Evolutionary conservation across 2,888 invertebrate genomes (phyloP).

Genomic region (Drosophila vallismaia): DNA sequence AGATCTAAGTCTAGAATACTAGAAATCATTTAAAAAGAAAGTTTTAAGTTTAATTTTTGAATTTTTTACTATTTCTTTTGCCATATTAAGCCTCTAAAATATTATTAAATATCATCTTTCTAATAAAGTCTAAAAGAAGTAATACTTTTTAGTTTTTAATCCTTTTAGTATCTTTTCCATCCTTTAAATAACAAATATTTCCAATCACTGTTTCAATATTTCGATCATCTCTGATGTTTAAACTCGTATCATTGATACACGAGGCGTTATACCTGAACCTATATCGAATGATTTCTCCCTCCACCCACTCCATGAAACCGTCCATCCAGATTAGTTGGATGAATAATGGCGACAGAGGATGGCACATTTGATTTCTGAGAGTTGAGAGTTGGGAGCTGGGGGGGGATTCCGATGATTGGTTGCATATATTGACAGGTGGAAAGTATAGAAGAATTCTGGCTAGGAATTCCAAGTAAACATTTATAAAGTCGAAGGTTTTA

Average conservation of each 20-base stretch:
- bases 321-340: slow-evolving; percentile 35
- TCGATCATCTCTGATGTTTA: not conserved
- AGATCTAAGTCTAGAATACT: too few species aligned
- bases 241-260: slow-evolving; percentile 4
- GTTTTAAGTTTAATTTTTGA: too few species aligned
- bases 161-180: too few species aligned
- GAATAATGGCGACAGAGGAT: slow-evolving; percentile 33
- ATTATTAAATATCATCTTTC: too few species aligned
- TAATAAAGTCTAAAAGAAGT: too few species aligned
- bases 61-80: too few species aligned
- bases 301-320: not conserved
- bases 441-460: too few species aligned
- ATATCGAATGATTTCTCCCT: not conserved
- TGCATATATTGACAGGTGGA: slow-evolving; percentile 5
- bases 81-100: too few species aligned
- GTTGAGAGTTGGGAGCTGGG: not conserved
- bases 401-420: slow-evolving; percentile 3
- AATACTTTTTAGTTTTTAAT: too few species aligned
- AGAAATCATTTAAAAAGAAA: too few species aligned
- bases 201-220: not conserved
- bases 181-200: not conserved
- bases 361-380: slow-evolving; percentile 25
- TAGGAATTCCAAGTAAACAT: too few species aligned
- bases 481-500: too few species aligned
- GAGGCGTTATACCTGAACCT: not conserved